Base-by-base conservation (phyloP, 2,113 vertebrate genomes). In the Isurus oxyrinchus region DNA sequence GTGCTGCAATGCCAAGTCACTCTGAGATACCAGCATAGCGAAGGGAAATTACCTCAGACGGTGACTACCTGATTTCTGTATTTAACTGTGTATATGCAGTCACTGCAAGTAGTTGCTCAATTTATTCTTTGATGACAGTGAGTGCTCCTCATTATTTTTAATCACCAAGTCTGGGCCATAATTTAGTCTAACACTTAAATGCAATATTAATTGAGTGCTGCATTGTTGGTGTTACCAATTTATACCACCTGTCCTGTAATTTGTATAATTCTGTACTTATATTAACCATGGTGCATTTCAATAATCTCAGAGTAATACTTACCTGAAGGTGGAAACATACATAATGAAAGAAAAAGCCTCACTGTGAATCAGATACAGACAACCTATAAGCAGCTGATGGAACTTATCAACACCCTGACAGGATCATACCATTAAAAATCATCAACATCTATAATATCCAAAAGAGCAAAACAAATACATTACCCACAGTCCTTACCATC, bases 401-500 rank as follows among this genome's bases (percentile, higher is more conserved):
- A 10, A 63, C 10, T 35, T 35, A 63, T 2, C 10, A 21, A 94
- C 5, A 23, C 59, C 16, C 16, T 67, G n/a, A 67, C 93, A 94
- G 40, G 61, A 25, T 44, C 93, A 69, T 0, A 49, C 40, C 40
- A 67, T 76, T 40, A 27, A 61, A 61, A 57, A 67, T 40, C 35
- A 66, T 53, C 27, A 10, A 55, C 5, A 31, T 55, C 44, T 5
- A 27, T 25, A 2, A 44, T 27, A 25, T 95, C 23, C 6, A 49
- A 66, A 95, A 6, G 1, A 66, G 49, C 8, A 44, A 72, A 16
- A 27, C 19, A 95, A 95, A 69, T 95, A 91, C 57, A 63, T 59
- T 11, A 91, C 14, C 44, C 94, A 27, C 21, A 14, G 61, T 79
- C 49, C 98, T 96, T 97, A 99, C 99, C 99, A 0, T 99, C 99